phyloP scores from a whole-genome alignment of 2,888 invertebrate species.

The Ochropleura plecta region DNA sequence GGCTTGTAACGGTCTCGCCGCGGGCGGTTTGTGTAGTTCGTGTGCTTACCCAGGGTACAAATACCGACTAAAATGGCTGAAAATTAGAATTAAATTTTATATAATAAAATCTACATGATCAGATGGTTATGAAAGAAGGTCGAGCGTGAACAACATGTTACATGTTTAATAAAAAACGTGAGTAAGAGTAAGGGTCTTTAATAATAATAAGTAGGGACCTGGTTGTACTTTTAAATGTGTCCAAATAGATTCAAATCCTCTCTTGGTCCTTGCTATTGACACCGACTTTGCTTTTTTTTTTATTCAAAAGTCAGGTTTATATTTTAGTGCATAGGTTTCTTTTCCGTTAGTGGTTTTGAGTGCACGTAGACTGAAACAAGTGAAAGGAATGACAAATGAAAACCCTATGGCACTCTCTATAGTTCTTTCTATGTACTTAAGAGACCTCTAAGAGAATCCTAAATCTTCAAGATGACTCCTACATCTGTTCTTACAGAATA shows the following conservation, averaged over 20 bases:
- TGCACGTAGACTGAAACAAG: neutral
- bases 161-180: neutral
- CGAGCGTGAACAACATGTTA: neutral
- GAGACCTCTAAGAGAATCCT: neutral
- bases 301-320: neutral
- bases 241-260: neutral
- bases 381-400: neutral
- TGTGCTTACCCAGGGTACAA: constrained; percentile 26
- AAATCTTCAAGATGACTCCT: neutral
- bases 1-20: constrained; percentile 45
- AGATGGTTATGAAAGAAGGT: neutral
- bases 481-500: neutral
- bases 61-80: constrained; percentile 8
- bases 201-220: neutral
- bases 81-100: constrained; percentile 16
- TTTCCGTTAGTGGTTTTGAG: neutral
- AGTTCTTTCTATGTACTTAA: neutral
- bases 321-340: neutral
- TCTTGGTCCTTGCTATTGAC: neutral
- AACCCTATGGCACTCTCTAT: neutral
- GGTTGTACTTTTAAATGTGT: neutral
- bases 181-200: neutral
- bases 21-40: constrained; percentile 44
- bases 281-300: neutral
- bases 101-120: neutral